Percentiles rank a stretch among this genome's conserved stretches.
Conservation (phyloP, 1,140 invertebrate species). For the Drosophila sp. region DNA sequence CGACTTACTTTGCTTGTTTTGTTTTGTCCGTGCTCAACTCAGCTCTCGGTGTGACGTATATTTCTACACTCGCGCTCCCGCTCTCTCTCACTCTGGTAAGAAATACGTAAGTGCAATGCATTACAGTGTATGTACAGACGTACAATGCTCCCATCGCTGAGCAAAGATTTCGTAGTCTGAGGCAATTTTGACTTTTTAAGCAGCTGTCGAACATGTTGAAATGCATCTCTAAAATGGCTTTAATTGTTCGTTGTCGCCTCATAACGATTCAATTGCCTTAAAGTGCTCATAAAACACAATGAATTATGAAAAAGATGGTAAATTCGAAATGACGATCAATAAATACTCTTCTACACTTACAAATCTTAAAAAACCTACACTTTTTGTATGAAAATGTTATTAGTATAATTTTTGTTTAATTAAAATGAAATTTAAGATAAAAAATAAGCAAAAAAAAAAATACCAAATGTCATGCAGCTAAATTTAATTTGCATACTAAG, state of each 20-base stretch:
- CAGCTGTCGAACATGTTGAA: slow-evolving; percentile 27
- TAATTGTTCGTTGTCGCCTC: slow-evolving; percentile 19
- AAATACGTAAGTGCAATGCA: neutral
- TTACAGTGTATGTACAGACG: slow-evolving; percentile 11
- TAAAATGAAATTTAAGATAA: no score
- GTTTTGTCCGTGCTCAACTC: slow-evolving; percentile 16
- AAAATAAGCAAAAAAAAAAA: no score
- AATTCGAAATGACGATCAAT: neutral
- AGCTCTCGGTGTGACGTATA: slow-evolving; percentile 49
- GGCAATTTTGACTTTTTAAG: slow-evolving; percentile 59
- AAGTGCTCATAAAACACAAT: slow-evolving; percentile 4
- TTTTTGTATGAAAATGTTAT: no score
- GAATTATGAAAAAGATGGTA: neutral
- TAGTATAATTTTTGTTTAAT: no score
- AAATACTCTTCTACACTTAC: neutral
- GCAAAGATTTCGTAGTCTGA: slow-evolving; percentile 57
- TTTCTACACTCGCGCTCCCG: slow-evolving; percentile 34
- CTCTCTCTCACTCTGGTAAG: neutral
- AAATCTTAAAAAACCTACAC: no score
- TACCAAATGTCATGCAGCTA: no score
- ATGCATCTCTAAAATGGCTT: slow-evolving; percentile 22
- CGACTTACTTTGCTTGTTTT: slow-evolving; percentile 12
- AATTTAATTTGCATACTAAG: neutral
- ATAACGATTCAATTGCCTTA: neutral
- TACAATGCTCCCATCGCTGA: slow-evolving; percentile 23